Evolutionary conservation across 1,140 invertebrate genomes (phyloP).

Genomic region (Ceratosolen solmsi): DNA sequence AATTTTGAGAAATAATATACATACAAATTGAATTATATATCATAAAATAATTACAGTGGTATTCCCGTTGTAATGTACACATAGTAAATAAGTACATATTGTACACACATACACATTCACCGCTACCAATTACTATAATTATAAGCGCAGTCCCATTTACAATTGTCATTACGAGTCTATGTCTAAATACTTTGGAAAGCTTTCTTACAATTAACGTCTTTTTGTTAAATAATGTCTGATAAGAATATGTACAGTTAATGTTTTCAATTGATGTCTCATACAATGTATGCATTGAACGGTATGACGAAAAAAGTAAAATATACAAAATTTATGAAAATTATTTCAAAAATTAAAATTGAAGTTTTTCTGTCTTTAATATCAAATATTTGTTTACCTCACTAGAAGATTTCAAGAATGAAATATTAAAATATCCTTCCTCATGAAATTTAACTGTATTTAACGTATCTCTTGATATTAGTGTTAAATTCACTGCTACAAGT

Average conservation of each 20-base stretch:
- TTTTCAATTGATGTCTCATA: not conserved
- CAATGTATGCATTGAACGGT: not conserved
- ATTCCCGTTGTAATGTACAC: not conserved
- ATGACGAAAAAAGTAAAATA: not conserved
- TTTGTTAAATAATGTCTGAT: not conserved
- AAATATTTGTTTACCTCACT: too few relatives aligned
- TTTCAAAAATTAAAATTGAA: too few relatives aligned
- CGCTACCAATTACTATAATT: not conserved
- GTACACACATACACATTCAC: not conserved
- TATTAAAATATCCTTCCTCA: too few relatives aligned
- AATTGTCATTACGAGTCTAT: not conserved
- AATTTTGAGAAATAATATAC: not conserved
- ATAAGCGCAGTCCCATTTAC: not conserved
- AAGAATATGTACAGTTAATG: not conserved
- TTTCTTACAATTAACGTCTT: not conserved
- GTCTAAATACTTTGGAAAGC: not conserved
- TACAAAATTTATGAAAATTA: not conserved
- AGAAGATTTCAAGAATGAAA: too few relatives aligned
- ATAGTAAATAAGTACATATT: not conserved
- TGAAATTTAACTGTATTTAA: too few relatives aligned
- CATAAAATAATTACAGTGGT: not conserved
- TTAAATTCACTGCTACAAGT: too few relatives aligned
- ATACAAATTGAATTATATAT: not conserved
- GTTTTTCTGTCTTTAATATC: too few relatives aligned
- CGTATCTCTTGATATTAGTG: too few relatives aligned